phyloP scores from a whole-genome alignment of 2,888 invertebrate genomes.

The Sphecodes monilicornis region DNA sequence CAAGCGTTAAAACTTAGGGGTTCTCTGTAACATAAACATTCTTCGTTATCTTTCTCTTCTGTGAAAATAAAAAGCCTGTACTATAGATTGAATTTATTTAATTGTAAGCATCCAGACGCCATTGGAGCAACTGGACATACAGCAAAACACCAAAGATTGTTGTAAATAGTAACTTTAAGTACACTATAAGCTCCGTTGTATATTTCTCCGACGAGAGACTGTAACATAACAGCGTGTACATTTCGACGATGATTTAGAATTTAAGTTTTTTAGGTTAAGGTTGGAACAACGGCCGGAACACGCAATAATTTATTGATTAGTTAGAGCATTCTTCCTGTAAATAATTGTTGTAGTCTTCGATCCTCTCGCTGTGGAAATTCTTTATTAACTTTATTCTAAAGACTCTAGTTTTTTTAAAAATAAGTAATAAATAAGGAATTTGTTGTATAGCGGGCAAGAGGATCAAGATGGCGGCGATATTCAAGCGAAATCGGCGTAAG shows the following conservation, averaged over 20 bases:
- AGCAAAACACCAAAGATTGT: constrained; percentile 64
- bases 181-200: not conserved
- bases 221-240: constrained; percentile 21
- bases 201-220: constrained; percentile 31
- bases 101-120: constrained; percentile 15
- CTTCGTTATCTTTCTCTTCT: not conserved
- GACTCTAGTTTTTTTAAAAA: not conserved
- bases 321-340: constrained; percentile 5
- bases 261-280: not conserved
- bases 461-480: constrained; percentile 5
- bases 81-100: constrained; percentile 18
- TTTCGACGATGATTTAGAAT: not conserved
- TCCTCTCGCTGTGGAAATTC: not conserved
- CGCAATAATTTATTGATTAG: constrained; percentile 76
- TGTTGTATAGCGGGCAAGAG: not conserved
- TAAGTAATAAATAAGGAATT: not conserved
- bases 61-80: not conserved
- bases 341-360: not conserved
- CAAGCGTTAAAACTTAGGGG: not conserved
- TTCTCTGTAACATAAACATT: not conserved
- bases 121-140: constrained; percentile 56
- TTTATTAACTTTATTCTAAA: not conserved
- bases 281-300: constrained; percentile 68
- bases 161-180: constrained; percentile 46
- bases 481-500: not conserved